These are phyloP conservation scores for Megastigmus dorsalis DNA, from an alignment of 2,888 invertebrate species.

Conservation along the genomic window DNA sequence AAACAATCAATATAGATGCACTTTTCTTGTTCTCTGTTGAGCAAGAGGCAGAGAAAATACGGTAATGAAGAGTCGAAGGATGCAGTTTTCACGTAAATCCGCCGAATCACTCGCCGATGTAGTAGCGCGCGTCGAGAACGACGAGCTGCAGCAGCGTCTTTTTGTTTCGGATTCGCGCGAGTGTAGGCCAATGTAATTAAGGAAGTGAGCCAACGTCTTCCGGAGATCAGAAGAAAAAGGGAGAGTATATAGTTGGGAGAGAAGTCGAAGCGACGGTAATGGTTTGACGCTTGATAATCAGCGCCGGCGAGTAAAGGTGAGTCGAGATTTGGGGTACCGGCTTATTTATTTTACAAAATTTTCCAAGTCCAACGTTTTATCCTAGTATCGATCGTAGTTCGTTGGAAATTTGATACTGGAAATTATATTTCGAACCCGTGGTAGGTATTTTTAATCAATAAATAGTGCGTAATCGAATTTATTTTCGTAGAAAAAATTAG, in stretches of 20 bases:
- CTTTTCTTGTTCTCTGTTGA: no score
- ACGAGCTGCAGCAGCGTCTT: constrained; percentile 7
- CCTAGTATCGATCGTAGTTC: no score
- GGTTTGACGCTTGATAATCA: constrained; percentile 35
- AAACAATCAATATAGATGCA: no score
- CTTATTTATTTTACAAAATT: no score
- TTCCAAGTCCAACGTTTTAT: no score
- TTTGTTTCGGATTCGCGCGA: neutral
- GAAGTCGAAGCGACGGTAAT: constrained; percentile 14
- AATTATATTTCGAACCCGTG: no score
- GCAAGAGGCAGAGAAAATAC: no score
- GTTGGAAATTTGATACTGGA: no score
- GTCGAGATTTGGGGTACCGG: neutral
- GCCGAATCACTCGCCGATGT: neutral
- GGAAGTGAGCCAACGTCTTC: constrained; percentile 19
- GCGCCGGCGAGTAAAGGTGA: constrained; percentile 31
- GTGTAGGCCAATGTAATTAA: constrained; percentile 22
- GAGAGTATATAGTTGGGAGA: neutral
- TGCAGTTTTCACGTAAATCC: constrained; percentile 12
- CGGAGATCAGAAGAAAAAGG: neutral
- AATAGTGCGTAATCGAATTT: no score
- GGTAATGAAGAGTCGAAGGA: constrained; percentile 25
- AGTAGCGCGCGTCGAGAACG: neutral
- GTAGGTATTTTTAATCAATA: no score
- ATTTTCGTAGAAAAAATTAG: no score